Evolutionary conservation across 2,113 vertebrate species (phyloP).

Genomic region (Thunnus maccoyii): DNA sequence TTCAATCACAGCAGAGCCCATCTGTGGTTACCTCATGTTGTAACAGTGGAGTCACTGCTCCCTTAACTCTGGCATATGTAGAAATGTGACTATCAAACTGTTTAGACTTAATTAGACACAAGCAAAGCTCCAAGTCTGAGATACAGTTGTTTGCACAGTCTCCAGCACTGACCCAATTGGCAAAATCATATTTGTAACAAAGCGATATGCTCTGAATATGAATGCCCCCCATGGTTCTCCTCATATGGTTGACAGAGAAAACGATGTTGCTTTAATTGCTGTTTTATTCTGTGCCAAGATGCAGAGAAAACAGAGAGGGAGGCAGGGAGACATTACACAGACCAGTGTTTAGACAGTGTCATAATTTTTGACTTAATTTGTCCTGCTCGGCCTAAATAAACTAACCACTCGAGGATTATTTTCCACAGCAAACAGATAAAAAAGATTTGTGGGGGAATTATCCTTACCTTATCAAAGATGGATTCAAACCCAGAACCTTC

Average conservation of each 20-base stretch:
- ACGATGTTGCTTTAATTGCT: conserved; percentile 56
- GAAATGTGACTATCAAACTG: conserved; percentile 26
- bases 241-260: conserved; percentile 53
- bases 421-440: background rate
- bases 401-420: background rate
- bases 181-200: conserved; percentile 58
- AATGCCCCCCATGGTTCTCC: conserved; percentile 26
- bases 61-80: conserved; percentile 37
- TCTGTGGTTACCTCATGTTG: conserved; percentile 32
- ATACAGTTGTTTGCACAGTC: conserved; percentile 47
- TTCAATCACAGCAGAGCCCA: conserved; percentile 32
- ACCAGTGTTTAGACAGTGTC: background rate
- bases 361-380: conserved; percentile 23
- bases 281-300: conserved; percentile 38
- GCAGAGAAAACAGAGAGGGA: conserved; percentile 34
- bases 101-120: conserved; percentile 55
- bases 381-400: conserved; percentile 18
- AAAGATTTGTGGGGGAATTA: too few species aligned
- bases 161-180: conserved; percentile 55
- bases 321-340: conserved; percentile 27
- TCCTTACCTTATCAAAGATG: too few species aligned
- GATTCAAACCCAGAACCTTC: too few species aligned
- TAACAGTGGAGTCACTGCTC: background rate
- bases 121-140: conserved; percentile 40
- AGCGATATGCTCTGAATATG: conserved; percentile 40